Evolutionary conservation across 1,140 invertebrate species (phyloP).

Genomic region (Drosophila kepulauana): DNA sequence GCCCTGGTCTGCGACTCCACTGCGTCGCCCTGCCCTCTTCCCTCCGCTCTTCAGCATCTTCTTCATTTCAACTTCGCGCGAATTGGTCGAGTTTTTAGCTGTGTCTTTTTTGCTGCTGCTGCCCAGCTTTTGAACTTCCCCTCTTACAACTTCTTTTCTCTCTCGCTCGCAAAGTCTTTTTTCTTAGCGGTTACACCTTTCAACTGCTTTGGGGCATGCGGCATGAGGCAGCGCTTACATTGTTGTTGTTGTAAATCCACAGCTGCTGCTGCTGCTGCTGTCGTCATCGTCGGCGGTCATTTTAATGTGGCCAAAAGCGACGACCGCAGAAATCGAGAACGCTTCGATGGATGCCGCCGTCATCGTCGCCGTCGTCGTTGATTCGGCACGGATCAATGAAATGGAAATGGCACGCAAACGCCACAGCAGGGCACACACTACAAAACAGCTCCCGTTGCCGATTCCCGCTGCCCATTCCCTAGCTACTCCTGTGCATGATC

Average conservation of each 20-base stretch:
- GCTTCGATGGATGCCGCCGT: constrained; percentile 70
- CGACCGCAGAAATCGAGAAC: constrained; percentile 84
- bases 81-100: constrained; percentile 74
- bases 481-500: constrained; percentile 34
- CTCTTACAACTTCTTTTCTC: constrained; percentile 10
- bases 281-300: constrained; percentile 72
- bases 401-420: constrained; percentile 76
- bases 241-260: constrained; percentile 54
- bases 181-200: constrained; percentile 66
- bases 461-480: not conserved
- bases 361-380: constrained; percentile 36
- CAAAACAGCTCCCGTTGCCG: not conserved
- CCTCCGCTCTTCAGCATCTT: constrained; percentile 44
- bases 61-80: constrained; percentile 80
- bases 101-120: not conserved
- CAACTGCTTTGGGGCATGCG: constrained; percentile 22
- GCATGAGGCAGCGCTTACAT: constrained; percentile 62
- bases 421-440: constrained; percentile 34
- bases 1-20: constrained; percentile 14
- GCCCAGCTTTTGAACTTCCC: not conserved
- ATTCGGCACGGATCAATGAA: constrained; percentile 83
- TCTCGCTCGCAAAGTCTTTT: constrained; percentile 7
- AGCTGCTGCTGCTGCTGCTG: constrained; percentile 29
- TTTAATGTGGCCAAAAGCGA: constrained; percentile 78
- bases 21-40: too few species aligned